Base-by-base conservation (phyloP, 2,113 vertebrate genomes). In the Oncorhynchus kisutch region DNA sequence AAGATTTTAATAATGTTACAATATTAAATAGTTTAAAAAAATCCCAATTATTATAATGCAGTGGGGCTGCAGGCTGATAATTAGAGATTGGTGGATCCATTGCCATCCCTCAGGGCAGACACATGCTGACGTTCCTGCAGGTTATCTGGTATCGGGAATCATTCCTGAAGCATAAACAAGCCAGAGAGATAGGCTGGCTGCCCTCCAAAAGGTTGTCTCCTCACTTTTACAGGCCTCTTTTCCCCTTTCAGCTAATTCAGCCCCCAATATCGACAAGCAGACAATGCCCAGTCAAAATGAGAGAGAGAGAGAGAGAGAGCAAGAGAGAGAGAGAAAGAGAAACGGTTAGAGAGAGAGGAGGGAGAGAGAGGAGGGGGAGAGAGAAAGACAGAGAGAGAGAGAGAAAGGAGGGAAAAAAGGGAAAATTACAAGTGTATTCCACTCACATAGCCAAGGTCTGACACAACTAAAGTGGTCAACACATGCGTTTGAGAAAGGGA, bases 131-230 rank as follows among this genome's bases (percentile, higher is more conserved):
- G 84, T 51, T 77, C 82, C 80, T 86, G 82, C 88, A 88, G 91
- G 83, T 89, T 88, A 87, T 89, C 88, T 88, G 86, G 75, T 91
- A 89, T 92, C 73, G 85, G 88, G 88, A 90, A 91, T 89, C 90
- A 89, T 89, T 91, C 89, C 86, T 87, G 87, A 85, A 89, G 91
- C 91, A 90, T 90, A 91, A 92, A 91, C 91, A 90, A 90, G 89
- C 81, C 87, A 75, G 83, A 81, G 84, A 90, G 87, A 87, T 84
- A 81, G 83, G 85, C 84, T 62, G 91, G 91, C 87, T 65, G 76
- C 75, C 67, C 80, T 90, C 91, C 91, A 91, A 78, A 82, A 67
- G 83, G 79, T 84, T 89, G 88, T 91, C 91, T 88, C 84, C 87
- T 89, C 87, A 82, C 87, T 88, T 91, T 87, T 90, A 88, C 88